Evolutionary conservation across 2,113 vertebrate genomes (phyloP), one percentile per base, ranked within the genome.

Genomic region (Lophotis ruficrista): DNA sequence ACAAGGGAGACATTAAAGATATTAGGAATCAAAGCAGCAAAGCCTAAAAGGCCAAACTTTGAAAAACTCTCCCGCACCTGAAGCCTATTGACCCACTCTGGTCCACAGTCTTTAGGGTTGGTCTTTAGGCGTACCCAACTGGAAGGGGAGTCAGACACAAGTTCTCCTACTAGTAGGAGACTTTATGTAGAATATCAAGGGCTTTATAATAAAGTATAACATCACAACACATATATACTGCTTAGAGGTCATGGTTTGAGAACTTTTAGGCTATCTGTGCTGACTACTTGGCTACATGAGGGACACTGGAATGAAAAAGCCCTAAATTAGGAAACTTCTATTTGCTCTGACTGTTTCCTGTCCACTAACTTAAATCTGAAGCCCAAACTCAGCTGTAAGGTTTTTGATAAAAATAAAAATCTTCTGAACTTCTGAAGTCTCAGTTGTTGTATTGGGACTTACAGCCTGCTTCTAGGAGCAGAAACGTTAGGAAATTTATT

Each of bases 191-290:
- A n/a, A n/a, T n/a, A n/a, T n/a, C n/a, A n/a, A n/a, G n/a, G n/a
- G n/a, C n/a, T n/a, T n/a, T n/a, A n/a, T n/a, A n/a, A n/a, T 0
- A 2, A 65, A 58, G 4, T 20, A 5, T 7, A 76, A 56, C n/a
- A 83, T 50, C 47, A 58, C 18, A 80, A 54, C 31, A 80, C 9
- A 20, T 7, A 65, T 3, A 25, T 4, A 50, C 7, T 62, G 24
- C 56, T 51, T 54, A 89, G 62, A 80, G 15, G 7, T 41, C 79
- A 66, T 4, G 21, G 33, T 2, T 19, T 56, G 37, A 82, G 37
- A 43, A 58, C 30, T 48, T 77, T 5, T 8, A 88, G 50, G 33
- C 50, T 70, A 4, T n/a, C 57, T 75, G 7, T 79, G 31, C 16
- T 54, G 54, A 13, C 12, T 51, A 23, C 33, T 62, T 54, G 54